Evolutionary conservation across 2,113 vertebrate species (phyloP), one percentile per base, ranked within the genome.

Genomic region (Andinoacara biseriatus): DNA sequence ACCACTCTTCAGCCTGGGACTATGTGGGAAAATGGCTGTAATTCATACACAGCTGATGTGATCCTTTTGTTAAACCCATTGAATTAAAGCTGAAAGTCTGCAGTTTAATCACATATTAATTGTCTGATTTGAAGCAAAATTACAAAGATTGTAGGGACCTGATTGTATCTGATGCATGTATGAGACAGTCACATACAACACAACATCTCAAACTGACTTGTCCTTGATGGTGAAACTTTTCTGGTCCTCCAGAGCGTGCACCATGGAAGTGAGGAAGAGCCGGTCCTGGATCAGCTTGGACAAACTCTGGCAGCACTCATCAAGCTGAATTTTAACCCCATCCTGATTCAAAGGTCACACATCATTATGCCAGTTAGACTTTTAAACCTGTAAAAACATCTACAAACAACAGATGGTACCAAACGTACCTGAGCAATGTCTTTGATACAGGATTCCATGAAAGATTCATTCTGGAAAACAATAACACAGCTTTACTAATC

Each of bases 361-460:
- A 65, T 43, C 11, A 69, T 35, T 1, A 24, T 3, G 5, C 65
- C 76, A 87, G 38, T 31, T 33, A 54, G 18, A 3, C 8, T 80
- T 10, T 83, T 22, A n/a, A 20, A 26, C 8, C 20, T 46, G 1
- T 3, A 38, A 6, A 17, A 26, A 76, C 8, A 49, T 6, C 18
- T 13, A 10, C 7, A 26, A 6, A 31, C 5, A 17, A 11, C 5
- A 24, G 38, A 7, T 17, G 14, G 33, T 5, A 5, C 40, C 7
- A 35, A 31, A 29, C 74, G 90, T 72, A 96, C 96, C 94, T 95
- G 94, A 49, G 88, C 82, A 1, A 94, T 93, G 80, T 96, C 95
- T 88, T 87, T 94, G 35, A 95, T 63, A 38, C 94, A 95, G 7
- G 67, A 18, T 1, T 15, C 77, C 90, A 86, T 87, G 43, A 94